Evolutionary conservation across 2,888 invertebrate species (phyloP), one percentile per base, ranked within the genome.

Genomic region (Saturnia pavonia): DNA sequence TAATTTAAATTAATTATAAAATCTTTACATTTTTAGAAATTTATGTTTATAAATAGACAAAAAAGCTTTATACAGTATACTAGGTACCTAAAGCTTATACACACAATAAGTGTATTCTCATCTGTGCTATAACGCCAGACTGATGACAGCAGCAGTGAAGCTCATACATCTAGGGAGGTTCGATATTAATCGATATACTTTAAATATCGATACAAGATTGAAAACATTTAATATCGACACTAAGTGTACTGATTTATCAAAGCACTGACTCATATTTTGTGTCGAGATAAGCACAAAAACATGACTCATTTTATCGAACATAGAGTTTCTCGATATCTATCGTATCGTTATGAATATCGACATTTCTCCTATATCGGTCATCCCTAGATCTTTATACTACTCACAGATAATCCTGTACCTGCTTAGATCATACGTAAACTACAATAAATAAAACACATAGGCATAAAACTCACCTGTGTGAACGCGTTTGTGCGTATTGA

Each of bases 401-500:
- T 22, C 54, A 11, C 3, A 63, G 27, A 14, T 34, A 57, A 16
- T 34, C 14, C 63, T 63, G 34, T 12, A 63, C 16, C 25, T 34
- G 63, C 11, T 63, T 16, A 19, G 19, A 40, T 65, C n/a, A 34
- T 71, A 73, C 71, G 70, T 69, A 42, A 72, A 72, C 68, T 72
- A 67, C 73, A 69, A 74, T 11, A 22, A n/a, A n/a, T 22, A 22
- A 12, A n/a, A 45, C 19, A 9, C 40, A 60, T 57, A 69, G 69
- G 68, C 40, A 34, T 70, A 68, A 70, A 71, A 92, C 94, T 92
- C 80, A 94, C 94, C 94, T 78, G 96, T 96, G 87, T 97, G 97
- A 67, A 96, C 96, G 76, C 97, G 95, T 90, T 96, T 96, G 94
- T 97, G 97, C 84, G 97, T 97, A 87, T 97, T 97, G 78, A 97